These are phyloP conservation scores for Nannoperca obscura DNA, from an alignment of 2,797 vertebrate genomes.

Conservation along the genomic window DNA sequence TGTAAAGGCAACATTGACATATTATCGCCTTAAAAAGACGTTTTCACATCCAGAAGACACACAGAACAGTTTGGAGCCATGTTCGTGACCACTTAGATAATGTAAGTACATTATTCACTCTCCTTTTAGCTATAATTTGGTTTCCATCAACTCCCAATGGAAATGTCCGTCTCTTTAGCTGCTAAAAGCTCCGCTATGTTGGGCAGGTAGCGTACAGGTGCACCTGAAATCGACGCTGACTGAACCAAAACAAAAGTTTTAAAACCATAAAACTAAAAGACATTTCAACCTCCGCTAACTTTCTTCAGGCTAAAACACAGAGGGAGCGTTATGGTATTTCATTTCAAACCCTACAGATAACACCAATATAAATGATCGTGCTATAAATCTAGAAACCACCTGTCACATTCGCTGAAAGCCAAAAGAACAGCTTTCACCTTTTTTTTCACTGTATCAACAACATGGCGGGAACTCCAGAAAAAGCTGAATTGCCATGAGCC, in stretches of 20 bases:
- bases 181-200: background rate
- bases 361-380: conserved; percentile 25
- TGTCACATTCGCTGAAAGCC: conserved; percentile 44
- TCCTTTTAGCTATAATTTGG: background rate
- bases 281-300: conserved; percentile 3
- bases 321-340: background rate
- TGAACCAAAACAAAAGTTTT: background rate
- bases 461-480: conserved; percentile 19
- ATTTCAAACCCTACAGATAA: conserved; percentile 48
- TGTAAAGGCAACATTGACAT: background rate
- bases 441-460: background rate
- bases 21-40: background rate
- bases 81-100: background rate
- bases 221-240: background rate
- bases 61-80: background rate
- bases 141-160: background rate
- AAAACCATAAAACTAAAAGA: background rate
- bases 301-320: conserved; percentile 12
- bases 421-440: conserved; percentile 37
- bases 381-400: conserved; percentile 40
- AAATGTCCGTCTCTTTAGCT: background rate
- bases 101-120: background rate
- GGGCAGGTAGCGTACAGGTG: too few species aligned
- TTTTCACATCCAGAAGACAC: background rate
- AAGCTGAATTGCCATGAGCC: conserved; percentile 38